phyloP scores from a whole-genome alignment of 2,113 vertebrate species.

The Erinaceus europaeus region DNA sequence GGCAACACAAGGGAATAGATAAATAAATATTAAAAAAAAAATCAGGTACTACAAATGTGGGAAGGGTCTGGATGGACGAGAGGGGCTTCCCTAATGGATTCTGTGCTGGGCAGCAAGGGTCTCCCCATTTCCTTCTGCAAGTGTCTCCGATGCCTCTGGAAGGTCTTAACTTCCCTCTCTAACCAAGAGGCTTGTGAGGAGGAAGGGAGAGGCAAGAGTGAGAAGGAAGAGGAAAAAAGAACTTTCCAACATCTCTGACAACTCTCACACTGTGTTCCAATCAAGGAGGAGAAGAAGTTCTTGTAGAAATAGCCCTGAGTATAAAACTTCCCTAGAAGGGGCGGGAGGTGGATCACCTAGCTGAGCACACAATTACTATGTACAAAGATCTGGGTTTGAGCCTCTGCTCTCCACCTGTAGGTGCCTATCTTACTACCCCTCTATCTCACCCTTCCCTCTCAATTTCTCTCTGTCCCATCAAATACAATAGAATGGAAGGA shows the following conservation, averaged over 20 bases:
- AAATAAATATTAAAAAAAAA: no score
- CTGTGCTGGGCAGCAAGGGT: no score
- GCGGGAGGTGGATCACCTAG: no score
- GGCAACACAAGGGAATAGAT: no score
- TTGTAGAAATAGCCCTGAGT: background rate
- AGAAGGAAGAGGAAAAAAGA: background rate
- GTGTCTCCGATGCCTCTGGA: background rate
- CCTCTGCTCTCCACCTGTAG: no score
- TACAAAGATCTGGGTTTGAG: no score
- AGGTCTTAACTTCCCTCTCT: background rate
- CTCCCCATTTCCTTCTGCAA: no score
- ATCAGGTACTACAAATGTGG: fast-evolving
- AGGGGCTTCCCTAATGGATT: no score
- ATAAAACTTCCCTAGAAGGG: background rate
- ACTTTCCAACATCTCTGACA: background rate
- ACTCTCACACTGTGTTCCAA: background rate
- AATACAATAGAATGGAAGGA: background rate
- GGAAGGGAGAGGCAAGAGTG: background rate
- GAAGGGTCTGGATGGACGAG: background rate
- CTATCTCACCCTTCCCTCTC: no score
- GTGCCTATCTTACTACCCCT: no score
- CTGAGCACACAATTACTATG: no score
- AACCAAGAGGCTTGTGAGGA: background rate
- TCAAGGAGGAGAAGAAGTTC: background rate
- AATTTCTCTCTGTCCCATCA: no score